These are phyloP conservation scores for Microvelia longipes DNA, from an alignment of 1,140 invertebrate species.

Conservation along the genomic window DNA sequence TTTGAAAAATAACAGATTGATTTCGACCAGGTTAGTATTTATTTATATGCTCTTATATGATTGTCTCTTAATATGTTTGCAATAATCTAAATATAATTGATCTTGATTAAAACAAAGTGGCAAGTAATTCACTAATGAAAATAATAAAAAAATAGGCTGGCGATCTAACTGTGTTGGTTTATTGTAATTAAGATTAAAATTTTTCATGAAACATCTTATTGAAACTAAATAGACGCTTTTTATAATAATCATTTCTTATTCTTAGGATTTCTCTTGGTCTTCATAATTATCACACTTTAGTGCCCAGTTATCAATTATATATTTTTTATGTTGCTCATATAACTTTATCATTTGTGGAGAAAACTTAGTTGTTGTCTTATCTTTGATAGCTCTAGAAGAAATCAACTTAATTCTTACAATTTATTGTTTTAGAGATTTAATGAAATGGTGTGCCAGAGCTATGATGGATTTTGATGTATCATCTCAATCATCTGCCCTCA, in stretches of 20 bases:
- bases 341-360: neutral
- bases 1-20: slow-evolving; percentile 40
- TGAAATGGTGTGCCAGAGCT: slow-evolving; percentile 79
- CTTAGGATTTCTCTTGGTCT: neutral
- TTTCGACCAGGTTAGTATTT: slow-evolving; percentile 39
- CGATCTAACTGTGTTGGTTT: neutral
- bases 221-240: neutral
- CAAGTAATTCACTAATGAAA: no score
- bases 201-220: neutral
- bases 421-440: slow-evolving; percentile 51
- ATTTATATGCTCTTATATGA: neutral
- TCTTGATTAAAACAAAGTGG: neutral
- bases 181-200: neutral
- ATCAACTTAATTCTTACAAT: neutral
- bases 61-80: neutral
- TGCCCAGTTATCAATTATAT: neutral
- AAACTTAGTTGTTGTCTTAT: neutral
- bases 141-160: neutral
- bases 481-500: slow-evolving; percentile 52
- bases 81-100: neutral
- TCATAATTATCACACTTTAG: neutral
- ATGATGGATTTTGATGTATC: slow-evolving; percentile 55
- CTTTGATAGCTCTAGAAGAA: no score
- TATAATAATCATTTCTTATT: neutral
- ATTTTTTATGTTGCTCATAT: neutral